A percentile compares a stretch with the other conserved stretches of the same genome.
These are phyloP conservation scores for Myripristis murdjan DNA, from an alignment of 2,797 vertebrate genomes.

Conservation along the genomic window DNA sequence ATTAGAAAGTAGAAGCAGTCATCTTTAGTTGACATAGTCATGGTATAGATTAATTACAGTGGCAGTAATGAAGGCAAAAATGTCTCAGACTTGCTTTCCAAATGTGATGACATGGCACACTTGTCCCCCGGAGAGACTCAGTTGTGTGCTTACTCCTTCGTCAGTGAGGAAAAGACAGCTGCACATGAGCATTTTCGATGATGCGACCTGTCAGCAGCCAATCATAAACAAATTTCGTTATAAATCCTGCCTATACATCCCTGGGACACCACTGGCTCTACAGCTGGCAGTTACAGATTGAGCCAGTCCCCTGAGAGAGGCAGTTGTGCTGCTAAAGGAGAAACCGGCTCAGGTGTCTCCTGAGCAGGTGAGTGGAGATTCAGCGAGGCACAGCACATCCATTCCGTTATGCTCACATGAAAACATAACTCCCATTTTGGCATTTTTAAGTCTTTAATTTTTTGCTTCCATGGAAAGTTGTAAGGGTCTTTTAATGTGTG, in stretches of 20 bases:
- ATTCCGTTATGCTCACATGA: background rate
- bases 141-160: no score
- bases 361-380: background rate
- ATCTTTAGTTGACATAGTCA: no score
- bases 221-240: slow-evolving; percentile 6
- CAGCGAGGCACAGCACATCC: background rate
- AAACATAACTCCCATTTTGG: background rate
- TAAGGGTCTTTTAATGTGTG: background rate
- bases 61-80: no score
- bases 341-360: slow-evolving; percentile 37
- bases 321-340: background rate
- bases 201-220: slow-evolving; percentile 21
- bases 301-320: slow-evolving; percentile 30
- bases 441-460: background rate
- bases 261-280: background rate
- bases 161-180: no score
- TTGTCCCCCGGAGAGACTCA: no score
- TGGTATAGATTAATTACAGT: no score
- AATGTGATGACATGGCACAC: no score
- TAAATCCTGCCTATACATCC: background rate
- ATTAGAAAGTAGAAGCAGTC: no score
- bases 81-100: no score
- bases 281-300: slow-evolving; percentile 40
- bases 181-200: background rate
- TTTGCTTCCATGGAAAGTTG: background rate